phyloP scores from a whole-genome alignment of 1,140 invertebrate genomes.

The Dendrolimus punctatus region DNA sequence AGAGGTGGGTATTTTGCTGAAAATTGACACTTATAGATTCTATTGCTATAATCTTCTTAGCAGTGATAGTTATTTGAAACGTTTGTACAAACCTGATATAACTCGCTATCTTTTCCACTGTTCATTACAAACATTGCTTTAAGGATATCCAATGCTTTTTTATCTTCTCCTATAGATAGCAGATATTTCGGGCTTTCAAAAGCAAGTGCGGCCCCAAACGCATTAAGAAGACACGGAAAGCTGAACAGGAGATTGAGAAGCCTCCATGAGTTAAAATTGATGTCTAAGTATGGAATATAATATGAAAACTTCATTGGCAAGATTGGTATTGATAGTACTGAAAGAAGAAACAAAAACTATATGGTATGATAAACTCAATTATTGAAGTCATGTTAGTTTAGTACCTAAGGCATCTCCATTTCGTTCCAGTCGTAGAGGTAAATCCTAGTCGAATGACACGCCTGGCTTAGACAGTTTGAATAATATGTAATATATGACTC shows the following conservation, averaged over 20 bases:
- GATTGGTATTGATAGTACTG: conserved; percentile 47
- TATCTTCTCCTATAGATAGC: conserved; percentile 68
- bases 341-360: conserved; percentile 13
- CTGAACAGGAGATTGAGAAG: conserved; percentile 76
- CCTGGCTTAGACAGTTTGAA: too few relatives aligned
- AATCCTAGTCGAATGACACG: too few relatives aligned
- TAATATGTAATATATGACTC: too few relatives aligned
- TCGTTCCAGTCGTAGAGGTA: too few relatives aligned
- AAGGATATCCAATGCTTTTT: conserved; percentile 72
- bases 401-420: too few relatives aligned
- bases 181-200: conserved; percentile 82
- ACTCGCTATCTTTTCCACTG: conserved; percentile 53
- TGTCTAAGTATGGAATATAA: conserved; percentile 40
- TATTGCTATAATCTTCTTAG: not conserved
- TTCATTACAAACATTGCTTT: conserved; percentile 70
- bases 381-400: not conserved
- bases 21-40: too few relatives aligned
- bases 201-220: conserved; percentile 70
- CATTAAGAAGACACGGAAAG: conserved; percentile 73
- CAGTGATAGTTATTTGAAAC: not conserved
- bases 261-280: conserved; percentile 77
- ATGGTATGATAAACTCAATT: not conserved
- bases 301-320: conserved; percentile 55
- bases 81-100: conserved; percentile 31
- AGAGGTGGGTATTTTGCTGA: too few relatives aligned